Evolutionary conservation across 2,797 vertebrate species (phyloP).

Genomic region (Diceros bicornis): DNA sequence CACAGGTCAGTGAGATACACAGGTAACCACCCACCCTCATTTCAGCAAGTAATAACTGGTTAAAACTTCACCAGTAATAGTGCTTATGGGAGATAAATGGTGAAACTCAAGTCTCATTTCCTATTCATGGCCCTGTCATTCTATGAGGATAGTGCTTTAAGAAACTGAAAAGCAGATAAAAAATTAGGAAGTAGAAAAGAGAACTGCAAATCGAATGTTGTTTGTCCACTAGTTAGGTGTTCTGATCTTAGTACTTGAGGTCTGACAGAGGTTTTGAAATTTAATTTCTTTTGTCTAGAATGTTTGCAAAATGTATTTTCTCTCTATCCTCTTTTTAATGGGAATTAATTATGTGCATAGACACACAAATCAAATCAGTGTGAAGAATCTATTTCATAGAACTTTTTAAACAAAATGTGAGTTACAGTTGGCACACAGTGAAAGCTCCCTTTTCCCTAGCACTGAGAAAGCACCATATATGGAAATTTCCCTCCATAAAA

Average conservation of each 20-base stretch:
- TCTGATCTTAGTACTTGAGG: not conserved
- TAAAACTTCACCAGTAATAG: not conserved
- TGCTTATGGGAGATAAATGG: not conserved
- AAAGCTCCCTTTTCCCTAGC: not conserved
- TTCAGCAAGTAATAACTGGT: not conserved
- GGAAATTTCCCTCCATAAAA: not conserved
- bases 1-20: slow-evolving; percentile 14
- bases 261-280: not conserved
- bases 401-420: not conserved
- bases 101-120: not conserved
- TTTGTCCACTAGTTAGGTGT: not conserved
- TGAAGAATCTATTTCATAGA: not conserved
- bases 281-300: not conserved
- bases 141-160: not conserved
- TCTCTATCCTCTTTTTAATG: not conserved
- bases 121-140: not conserved
- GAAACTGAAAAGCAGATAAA: not conserved
- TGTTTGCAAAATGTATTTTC: not conserved
- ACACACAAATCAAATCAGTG: not conserved
- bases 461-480: not conserved
- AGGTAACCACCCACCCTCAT: not conserved
- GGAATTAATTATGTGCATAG: not conserved
- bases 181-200: not conserved
- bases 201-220: not conserved
- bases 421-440: not conserved